Evolutionary conservation across 2,113 vertebrate species (phyloP).

Genomic region (Donacobius atricapilla): DNA sequence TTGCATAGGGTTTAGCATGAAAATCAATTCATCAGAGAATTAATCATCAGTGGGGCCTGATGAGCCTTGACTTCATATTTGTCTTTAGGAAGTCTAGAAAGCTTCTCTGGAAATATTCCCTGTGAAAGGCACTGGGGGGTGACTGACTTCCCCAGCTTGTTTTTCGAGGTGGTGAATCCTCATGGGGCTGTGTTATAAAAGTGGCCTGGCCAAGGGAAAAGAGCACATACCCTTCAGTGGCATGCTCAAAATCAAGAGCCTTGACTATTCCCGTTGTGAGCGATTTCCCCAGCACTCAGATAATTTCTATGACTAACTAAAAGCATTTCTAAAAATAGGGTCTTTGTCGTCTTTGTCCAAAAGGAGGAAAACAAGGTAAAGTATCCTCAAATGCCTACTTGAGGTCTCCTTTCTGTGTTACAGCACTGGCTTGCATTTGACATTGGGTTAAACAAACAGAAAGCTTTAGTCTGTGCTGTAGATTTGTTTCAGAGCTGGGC

Average conservation of each 20-base stretch:
- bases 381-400: not conserved
- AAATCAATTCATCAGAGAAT: not conserved
- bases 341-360: not conserved
- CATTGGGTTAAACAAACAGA: not conserved
- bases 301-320: not conserved
- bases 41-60: not conserved
- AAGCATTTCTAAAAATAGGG: not conserved
- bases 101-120: not conserved
- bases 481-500: not conserved
- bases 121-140: not conserved
- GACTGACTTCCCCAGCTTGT: not conserved
- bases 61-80: not conserved
- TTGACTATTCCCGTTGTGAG: not conserved
- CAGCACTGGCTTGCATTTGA: not conserved
- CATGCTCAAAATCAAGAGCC: not conserved
- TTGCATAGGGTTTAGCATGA: not conserved
- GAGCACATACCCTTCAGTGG: not conserved
- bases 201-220: not conserved
- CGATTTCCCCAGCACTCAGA: accelerated
- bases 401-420: not conserved
- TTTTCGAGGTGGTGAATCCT: not conserved
- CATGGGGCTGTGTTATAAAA: not conserved
- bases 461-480: not conserved
- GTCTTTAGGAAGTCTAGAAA: not conserved
- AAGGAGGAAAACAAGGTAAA: not conserved